phyloP scores from a whole-genome alignment of 1,140 invertebrate species.

The Meloidogyne floridensis region DNA sequence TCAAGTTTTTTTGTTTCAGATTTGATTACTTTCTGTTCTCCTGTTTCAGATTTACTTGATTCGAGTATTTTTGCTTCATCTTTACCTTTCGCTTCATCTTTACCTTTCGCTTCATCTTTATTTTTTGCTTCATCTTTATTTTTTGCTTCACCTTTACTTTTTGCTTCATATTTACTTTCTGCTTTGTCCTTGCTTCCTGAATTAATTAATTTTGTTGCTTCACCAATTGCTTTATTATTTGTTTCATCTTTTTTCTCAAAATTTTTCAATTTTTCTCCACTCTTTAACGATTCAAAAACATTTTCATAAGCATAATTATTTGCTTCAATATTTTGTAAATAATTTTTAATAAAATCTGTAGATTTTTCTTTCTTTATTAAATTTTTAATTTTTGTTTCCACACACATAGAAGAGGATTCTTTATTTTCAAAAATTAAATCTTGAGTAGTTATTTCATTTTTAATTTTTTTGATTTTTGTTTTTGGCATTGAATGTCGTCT shows the following conservation, averaged over 20 bases:
- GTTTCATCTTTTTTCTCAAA: background rate
- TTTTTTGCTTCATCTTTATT: no score
- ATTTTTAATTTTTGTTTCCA: background rate
- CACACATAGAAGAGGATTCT: background rate
- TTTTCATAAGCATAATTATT: background rate
- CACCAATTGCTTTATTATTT: background rate
- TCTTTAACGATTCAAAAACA: background rate
- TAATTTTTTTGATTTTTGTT: background rate
- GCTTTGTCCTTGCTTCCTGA: background rate
- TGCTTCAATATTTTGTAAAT: background rate
- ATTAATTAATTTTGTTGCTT: background rate
- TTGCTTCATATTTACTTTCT: no score
- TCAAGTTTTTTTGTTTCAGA: no score
- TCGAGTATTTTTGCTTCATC: no score
- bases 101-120: no score
- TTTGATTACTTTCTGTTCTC: no score
- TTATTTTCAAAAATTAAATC: background rate
- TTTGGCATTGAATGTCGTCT: background rate
- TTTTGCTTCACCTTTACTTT: no score
- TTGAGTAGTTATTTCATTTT: background rate
- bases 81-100: no score
- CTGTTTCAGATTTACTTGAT: no score
- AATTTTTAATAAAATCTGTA: background rate
- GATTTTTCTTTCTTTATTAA: background rate
- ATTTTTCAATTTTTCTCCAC: background rate